These are phyloP conservation scores for Dromiciops gliroides DNA, from an alignment of 2,113 vertebrate species.

Conservation along the genomic window DNA sequence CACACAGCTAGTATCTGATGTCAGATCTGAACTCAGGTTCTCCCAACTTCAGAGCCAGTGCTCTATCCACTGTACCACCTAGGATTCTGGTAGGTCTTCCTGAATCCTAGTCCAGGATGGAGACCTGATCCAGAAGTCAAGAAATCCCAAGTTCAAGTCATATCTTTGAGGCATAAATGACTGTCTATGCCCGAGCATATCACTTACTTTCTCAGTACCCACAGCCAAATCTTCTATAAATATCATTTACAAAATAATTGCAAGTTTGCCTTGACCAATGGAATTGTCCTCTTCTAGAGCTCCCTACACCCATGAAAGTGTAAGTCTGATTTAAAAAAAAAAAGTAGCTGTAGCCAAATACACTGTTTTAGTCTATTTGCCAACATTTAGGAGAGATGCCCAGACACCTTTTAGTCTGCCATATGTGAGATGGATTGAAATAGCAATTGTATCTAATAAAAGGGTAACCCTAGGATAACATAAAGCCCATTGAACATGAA, in stretches of 20 bases:
- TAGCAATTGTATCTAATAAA: no score
- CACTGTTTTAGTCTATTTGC: not conserved
- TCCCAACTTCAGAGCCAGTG: no score
- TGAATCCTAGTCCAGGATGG: not conserved
- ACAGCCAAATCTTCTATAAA: not conserved
- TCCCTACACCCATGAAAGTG: not conserved
- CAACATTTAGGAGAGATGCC: accelerated
- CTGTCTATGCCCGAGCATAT: no score
- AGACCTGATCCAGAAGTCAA: not conserved
- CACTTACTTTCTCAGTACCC: not conserved
- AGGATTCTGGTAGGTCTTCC: not conserved
- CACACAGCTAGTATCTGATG: no score
- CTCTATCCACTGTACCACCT: no score
- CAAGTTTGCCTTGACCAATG: not conserved
- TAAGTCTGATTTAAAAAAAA: not conserved
- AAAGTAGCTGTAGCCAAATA: not conserved
- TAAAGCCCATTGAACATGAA: not conserved
- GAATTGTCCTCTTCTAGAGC: not conserved
- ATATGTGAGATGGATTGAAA: not conserved
- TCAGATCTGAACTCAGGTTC: no score
- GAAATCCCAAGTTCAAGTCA: not conserved
- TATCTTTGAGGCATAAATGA: not conserved
- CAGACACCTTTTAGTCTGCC: not conserved
- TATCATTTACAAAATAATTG: not conserved
- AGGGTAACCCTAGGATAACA: accelerated